These are phyloP conservation scores for Carollia perspicillata DNA, from an alignment of 2,113 vertebrate species.

Conservation along the genomic window DNA sequence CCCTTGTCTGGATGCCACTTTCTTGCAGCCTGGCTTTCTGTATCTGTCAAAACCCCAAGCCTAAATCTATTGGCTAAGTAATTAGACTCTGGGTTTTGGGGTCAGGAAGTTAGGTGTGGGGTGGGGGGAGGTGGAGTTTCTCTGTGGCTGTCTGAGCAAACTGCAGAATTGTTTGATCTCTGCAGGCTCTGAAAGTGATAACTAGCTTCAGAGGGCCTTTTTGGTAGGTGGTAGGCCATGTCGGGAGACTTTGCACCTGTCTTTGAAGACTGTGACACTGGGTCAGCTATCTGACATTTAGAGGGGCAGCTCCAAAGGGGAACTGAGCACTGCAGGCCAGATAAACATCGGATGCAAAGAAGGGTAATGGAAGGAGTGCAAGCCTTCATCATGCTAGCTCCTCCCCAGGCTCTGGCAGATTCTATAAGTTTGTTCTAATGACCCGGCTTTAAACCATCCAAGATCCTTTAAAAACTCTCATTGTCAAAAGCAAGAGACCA, in stretches of 20 bases:
- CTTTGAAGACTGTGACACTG: constrained; percentile 2
- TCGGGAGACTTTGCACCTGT: background rate
- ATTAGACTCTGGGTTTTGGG: constrained; percentile 75
- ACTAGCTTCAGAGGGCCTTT: constrained; percentile 41
- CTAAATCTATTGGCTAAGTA: constrained; percentile 71
- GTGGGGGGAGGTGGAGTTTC: constrained; percentile 74
- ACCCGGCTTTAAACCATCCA: background rate
- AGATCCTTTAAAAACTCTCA: background rate
- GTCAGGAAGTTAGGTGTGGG: constrained; percentile 81
- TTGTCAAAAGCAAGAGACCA: background rate
- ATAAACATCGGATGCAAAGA: background rate
- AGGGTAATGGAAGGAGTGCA: background rate
- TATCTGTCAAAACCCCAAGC: constrained; percentile 63
- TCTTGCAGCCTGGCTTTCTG: constrained; percentile 51
- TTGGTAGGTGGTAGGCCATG: constrained; percentile 2
- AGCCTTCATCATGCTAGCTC: background rate
- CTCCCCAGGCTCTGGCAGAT: background rate
- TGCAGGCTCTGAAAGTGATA: constrained; percentile 60
- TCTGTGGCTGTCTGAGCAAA: constrained; percentile 75
- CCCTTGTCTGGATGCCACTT: constrained; percentile 4
- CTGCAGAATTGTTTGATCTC: constrained; percentile 76
- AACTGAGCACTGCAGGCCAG: background rate
- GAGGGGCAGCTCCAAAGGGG: background rate
- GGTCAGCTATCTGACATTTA: constrained; percentile 26
- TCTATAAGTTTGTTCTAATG: background rate